Percentiles rank a stretch among this genome's conserved stretches.
Evolutionary conservation across 2,113 vertebrate genomes (phyloP).

Genomic region (Channa maculata): DNA sequence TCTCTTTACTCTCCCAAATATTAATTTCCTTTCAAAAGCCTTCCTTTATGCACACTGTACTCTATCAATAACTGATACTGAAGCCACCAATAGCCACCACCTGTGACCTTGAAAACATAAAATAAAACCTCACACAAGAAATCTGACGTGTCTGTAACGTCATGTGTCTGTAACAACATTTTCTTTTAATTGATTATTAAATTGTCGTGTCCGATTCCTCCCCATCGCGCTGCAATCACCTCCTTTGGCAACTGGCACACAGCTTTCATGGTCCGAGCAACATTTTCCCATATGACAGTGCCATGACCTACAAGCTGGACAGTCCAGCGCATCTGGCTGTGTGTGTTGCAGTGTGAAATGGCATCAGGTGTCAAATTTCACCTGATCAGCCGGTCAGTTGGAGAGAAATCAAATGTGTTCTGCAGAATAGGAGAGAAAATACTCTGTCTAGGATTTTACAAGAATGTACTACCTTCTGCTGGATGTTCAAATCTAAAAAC

Average conservation of each 20-base stretch:
- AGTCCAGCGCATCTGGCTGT: not conserved
- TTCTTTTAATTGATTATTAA: constrained; percentile 9
- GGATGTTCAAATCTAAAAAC: constrained; percentile 33
- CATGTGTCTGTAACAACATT: no score
- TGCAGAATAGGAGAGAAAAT: not conserved
- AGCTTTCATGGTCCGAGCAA: constrained; percentile 22
- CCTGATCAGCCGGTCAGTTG: not conserved
- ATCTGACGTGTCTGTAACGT: not conserved
- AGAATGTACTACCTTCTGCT: constrained; percentile 27
- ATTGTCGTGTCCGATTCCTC: constrained; percentile 6
- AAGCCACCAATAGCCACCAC: not conserved
- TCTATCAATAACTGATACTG: constrained; percentile 7
- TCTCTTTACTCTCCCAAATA: constrained; percentile 8
- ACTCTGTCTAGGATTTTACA: constrained; percentile 34
- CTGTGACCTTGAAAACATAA: constrained; percentile 7
- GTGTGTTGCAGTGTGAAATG: not conserved
- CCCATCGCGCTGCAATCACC: constrained; percentile 11
- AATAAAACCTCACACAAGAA: not conserved
- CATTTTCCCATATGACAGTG: constrained; percentile 9
- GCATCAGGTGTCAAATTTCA: not conserved
- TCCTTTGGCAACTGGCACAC: not conserved
- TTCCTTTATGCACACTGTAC: not conserved
- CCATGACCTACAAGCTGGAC: constrained; percentile 8
- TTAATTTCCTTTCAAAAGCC: not conserved
- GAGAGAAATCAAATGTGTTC: not conserved